phyloP scores from a whole-genome alignment of 1,140 invertebrate species.

The Nymphalis io region DNA sequence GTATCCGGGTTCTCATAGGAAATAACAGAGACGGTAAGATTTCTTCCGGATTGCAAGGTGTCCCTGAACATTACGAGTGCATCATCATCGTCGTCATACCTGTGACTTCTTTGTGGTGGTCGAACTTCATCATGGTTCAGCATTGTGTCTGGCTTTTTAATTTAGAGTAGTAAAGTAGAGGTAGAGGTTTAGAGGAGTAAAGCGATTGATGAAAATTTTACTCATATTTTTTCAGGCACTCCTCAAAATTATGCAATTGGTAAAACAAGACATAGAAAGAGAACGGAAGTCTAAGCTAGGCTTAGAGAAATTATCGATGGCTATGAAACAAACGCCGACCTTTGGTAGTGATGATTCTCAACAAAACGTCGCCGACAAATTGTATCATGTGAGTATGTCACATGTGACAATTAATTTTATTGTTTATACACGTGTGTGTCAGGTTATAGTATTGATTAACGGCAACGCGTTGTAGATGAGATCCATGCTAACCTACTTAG shows the following conservation, averaged over 20 bases:
- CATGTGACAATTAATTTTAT: not conserved
- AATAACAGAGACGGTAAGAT: too few relatives aligned
- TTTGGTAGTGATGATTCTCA: conserved; percentile 95
- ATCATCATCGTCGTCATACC: too few relatives aligned
- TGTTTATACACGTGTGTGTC: not conserved
- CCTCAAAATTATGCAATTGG: conserved; percentile 90
- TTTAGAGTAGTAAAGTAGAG: too few relatives aligned
- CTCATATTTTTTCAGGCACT: conserved; percentile 82
- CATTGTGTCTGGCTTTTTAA: too few relatives aligned
- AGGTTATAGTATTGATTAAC: conserved; percentile 37
- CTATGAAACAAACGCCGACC: conserved; percentile 94
- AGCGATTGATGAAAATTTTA: not conserved
- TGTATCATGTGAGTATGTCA: conserved; percentile 87
- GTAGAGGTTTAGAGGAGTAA: not conserved
- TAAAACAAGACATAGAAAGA: conserved; percentile 91
- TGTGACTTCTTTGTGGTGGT: too few relatives aligned
- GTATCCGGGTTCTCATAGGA: too few relatives aligned
- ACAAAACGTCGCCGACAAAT: conserved; percentile 94
- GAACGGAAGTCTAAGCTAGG: conserved; percentile 92
- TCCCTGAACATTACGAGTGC: too few relatives aligned
- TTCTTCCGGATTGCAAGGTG: too few relatives aligned
- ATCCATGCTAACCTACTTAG: conserved; percentile 94
- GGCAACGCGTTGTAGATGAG: conserved; percentile 86
- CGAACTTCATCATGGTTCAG: too few relatives aligned
- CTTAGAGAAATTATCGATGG: conserved; percentile 93